A percentile compares a stretch with the other conserved stretches of the same genome.
Conservation (phyloP, 2,113 vertebrate species). For the Nicator chloris region DNA sequence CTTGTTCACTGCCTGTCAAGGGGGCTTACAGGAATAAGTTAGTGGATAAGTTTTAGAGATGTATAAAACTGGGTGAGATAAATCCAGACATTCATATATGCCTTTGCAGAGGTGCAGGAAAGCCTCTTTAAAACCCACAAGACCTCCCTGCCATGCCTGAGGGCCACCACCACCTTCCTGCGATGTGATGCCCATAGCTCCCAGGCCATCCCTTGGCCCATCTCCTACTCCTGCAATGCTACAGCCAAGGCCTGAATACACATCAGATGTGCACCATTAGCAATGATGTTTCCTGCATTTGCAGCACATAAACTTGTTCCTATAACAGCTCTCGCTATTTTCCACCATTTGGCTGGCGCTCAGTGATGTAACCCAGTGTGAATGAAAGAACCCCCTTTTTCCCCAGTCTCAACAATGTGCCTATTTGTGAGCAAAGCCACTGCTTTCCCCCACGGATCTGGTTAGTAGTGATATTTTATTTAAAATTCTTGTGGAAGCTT, state of each 20-base stretch:
- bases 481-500: constrained; percentile 54
- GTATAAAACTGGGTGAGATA: background rate
- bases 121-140: background rate
- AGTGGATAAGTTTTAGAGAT: background rate
- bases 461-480: constrained; percentile 40
- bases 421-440: constrained; percentile 41
- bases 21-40: background rate
- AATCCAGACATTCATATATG: background rate
- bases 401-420: constrained; percentile 34
- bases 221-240: background rate
- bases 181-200: background rate
- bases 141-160: background rate
- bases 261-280: constrained; percentile 40
- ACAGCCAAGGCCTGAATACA: background rate
- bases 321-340: background rate
- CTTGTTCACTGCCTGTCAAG: background rate
- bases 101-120: background rate
- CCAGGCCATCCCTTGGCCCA: background rate
- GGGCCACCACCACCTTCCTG: background rate
- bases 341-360: background rate
- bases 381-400: constrained; percentile 49
- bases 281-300: constrained; percentile 16
- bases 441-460: background rate
- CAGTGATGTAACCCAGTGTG: constrained; percentile 23
- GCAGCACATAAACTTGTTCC: background rate